Evolutionary conservation across 1,140 invertebrate genomes (phyloP), one percentile per base, ranked within the genome.

Genomic region (Tetragnatha versicolor): DNA sequence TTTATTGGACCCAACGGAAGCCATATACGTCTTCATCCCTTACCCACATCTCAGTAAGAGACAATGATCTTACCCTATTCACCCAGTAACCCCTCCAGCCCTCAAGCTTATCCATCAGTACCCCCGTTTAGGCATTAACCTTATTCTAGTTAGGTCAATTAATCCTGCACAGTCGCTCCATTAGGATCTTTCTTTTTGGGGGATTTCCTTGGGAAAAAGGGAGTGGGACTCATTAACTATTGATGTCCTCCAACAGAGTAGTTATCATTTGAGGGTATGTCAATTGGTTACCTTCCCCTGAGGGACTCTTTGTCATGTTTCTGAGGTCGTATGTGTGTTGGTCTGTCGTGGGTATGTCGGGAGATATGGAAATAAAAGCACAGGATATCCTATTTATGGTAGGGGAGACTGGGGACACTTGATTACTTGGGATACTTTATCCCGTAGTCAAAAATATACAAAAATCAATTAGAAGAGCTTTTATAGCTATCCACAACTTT

Each of bases 131-230:
- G 27, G 37, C 69, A 73, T 73, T 60, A 60, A 73, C 69, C 69
- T 60, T 73, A 73, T 60, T 73, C 69, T 60, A 60, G 53, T 73
- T 47, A 60, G 69, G 55, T 60, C 69, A 60, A 73, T 73, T 73
- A 73, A 73, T 73, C 69, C 60, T 45, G n/a, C n/a, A 73, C 53
- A 20, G 33, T 12, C 37, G 6, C 25, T 65, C 33, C 42, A 31
- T 35, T 27, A 58, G 12, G 29, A 20, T 0, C 20, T 14, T 27
- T 9, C 27, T 65, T 22, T 65, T 27, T 12, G 37, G 25, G 25
- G 10, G 20, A 7, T 12, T 39, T 65, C 25, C 12, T 39, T 42
- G 7, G 22, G 14, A 12, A 69, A 53, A 37, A 60, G 33, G 31
- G 37, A 45, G 6, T 60, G 69, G 35, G 69, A 45, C 14, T 37